Conservation (phyloP, 2,888 invertebrate species). For the Cryptophagus acutangulus region DNA sequence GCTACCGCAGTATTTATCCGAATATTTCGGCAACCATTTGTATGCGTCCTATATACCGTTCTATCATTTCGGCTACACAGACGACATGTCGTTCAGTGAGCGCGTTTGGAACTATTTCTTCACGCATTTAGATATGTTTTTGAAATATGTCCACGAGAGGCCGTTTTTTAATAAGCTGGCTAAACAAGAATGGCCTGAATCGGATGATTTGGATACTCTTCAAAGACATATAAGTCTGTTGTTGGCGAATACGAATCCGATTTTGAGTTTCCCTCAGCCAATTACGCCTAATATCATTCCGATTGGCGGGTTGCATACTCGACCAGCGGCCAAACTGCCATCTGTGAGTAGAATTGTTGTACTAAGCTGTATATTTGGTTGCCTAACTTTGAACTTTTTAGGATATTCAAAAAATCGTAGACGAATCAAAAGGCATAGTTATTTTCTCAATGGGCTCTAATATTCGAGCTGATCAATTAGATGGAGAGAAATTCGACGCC, state of each 20-base stretch:
- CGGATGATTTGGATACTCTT: slow-evolving; percentile 24
- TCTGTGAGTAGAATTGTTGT: too few relatives aligned
- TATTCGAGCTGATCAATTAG: slow-evolving; percentile 35
- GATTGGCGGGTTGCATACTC: slow-evolving; percentile 37
- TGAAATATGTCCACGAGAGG: slow-evolving; percentile 3
- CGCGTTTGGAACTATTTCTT: slow-evolving; percentile 26
- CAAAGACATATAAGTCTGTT: slow-evolving; percentile 29
- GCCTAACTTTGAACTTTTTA: slow-evolving; percentile 17
- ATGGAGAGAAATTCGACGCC: slow-evolving; percentile 20
- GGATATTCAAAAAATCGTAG: slow-evolving; percentile 38
- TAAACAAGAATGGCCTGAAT: slow-evolving; percentile 13
- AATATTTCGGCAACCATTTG: slow-evolving; percentile 24
- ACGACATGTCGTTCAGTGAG: slow-evolving; percentile 26
- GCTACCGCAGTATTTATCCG: slow-evolving; percentile 16
- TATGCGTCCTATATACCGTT: slow-evolving; percentile 28
- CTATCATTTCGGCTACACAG: slow-evolving; percentile 22
- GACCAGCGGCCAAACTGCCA: slow-evolving; percentile 25
- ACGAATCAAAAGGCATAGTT: slow-evolving; percentile 40
- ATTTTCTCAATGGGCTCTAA: slow-evolving; percentile 45
- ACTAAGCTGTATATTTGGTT: background rate
- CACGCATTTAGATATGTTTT: slow-evolving; percentile 11
- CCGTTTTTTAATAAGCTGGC: slow-evolving; percentile 19
- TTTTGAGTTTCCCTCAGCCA: slow-evolving; percentile 33
- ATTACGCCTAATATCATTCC: slow-evolving; percentile 38
- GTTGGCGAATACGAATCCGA: slow-evolving; percentile 31